Percentiles rank a stretch among this genome's conserved stretches.
phyloP scores from a whole-genome alignment of 92 coral and sea anemone genomes.

The Epizoanthus ramosus region DNA sequence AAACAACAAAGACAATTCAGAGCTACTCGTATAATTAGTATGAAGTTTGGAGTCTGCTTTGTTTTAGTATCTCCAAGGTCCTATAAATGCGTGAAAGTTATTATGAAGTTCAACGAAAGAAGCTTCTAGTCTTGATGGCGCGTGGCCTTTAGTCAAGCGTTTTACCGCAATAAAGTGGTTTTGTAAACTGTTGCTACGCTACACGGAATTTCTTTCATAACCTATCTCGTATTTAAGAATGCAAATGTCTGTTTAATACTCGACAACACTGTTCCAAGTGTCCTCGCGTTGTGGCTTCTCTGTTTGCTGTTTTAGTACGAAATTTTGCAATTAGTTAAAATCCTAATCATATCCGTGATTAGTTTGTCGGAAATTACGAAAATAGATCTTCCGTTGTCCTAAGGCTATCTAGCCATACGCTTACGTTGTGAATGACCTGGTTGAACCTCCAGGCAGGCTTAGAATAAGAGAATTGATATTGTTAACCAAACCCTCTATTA shows the following conservation, averaged over 20 bases:
- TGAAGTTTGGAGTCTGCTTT: not conserved
- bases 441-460: constrained; percentile 26
- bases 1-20: not conserved
- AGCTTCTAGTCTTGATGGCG: constrained; percentile 10
- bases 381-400: constrained; percentile 24
- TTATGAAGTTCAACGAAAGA: not conserved
- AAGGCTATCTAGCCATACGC: constrained; percentile 23
- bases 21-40: not conserved
- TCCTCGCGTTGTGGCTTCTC: not conserved
- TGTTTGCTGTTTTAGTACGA: constrained; percentile 4
- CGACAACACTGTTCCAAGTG: not conserved
- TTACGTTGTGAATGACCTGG: constrained; percentile 14
- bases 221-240: constrained; percentile 13
- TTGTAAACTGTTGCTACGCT: constrained; percentile 36
- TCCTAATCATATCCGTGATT: constrained; percentile 36
- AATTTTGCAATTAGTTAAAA: constrained; percentile 22
- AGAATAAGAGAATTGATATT: constrained; percentile 36
- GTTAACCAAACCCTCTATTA: constrained; percentile 38
- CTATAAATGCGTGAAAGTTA: not conserved
- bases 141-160: not conserved
- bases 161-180: not conserved
- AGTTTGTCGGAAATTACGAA: constrained; percentile 42
- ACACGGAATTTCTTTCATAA: constrained; percentile 16
- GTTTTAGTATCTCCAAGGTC: constrained; percentile 14
- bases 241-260: constrained; percentile 14